Conservation (phyloP, 2,113 vertebrate species). For the Butastur rufipennis region DNA sequence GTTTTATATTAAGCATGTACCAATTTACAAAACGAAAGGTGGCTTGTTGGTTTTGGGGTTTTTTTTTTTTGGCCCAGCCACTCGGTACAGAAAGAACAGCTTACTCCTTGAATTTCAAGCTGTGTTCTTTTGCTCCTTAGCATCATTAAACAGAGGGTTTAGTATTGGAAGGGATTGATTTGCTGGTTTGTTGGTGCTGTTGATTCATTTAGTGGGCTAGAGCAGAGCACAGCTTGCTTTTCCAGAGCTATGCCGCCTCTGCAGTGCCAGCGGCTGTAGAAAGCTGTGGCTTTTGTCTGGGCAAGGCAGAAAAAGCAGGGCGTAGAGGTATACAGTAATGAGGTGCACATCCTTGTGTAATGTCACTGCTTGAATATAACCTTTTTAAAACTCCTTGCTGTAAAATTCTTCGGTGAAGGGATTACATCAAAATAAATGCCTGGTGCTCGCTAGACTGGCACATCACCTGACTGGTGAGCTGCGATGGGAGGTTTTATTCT, state of each 20-base stretch:
- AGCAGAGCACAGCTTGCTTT: background rate
- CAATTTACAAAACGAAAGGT: background rate
- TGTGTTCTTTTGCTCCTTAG: background rate
- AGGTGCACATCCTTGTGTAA: background rate
- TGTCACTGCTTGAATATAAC: background rate
- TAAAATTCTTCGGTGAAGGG: background rate
- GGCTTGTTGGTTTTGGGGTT: too few relatives aligned
- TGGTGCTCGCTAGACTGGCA: background rate
- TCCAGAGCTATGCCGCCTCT: background rate
- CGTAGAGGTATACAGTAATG: background rate
- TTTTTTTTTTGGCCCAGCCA: background rate
- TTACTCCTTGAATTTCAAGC: background rate
- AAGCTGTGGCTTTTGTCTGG: background rate
- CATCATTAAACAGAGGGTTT: background rate
- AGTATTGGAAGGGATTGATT: background rate
- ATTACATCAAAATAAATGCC: background rate
- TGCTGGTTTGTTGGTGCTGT: background rate
- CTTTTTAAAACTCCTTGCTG: fast-evolving
- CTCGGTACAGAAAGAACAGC: background rate
- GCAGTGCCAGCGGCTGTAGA: background rate
- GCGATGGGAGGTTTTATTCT: background rate
- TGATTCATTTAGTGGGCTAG: background rate
- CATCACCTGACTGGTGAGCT: background rate
- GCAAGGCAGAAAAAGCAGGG: background rate
- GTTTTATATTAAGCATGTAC: background rate